These are phyloP conservation scores for Villa cingulata DNA, from an alignment of 2,888 invertebrate genomes.

Conservation along the genomic window DNA sequence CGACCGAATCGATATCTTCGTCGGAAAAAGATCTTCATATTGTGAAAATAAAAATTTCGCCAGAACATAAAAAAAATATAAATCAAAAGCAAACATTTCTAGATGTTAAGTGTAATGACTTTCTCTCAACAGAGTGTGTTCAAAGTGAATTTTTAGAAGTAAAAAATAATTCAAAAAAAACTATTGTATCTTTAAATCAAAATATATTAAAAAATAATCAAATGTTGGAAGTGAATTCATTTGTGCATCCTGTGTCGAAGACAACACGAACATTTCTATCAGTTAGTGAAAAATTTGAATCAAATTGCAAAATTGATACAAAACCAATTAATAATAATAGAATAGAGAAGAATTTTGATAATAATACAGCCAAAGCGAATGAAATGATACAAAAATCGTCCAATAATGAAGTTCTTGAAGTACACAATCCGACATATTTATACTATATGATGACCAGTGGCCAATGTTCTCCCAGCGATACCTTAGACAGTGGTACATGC, in stretches of 20 bases:
- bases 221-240: not conserved
- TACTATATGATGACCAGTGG: constrained; percentile 56
- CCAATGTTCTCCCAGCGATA: constrained; percentile 68
- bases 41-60: constrained; percentile 32
- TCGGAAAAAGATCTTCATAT: constrained; percentile 24
- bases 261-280: no score
- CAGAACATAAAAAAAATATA: constrained; percentile 12
- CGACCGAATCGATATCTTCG: constrained; percentile 25
- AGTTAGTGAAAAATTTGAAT: no score
- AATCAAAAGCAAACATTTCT: not conserved
- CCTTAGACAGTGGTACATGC: constrained; percentile 72
- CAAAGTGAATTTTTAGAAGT: constrained; percentile 4
- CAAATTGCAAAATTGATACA: not conserved
- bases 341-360: not conserved
- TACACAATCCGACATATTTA: constrained; percentile 25
- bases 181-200: constrained; percentile 9
- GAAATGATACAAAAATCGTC: constrained; percentile 20
- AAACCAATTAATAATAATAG: not conserved
- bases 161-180: constrained; percentile 10
- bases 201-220: not conserved
- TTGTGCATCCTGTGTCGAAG: no score
- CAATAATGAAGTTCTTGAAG: constrained; percentile 24
- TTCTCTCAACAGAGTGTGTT: not conserved
- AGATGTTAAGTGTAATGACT: not conserved
- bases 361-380: not conserved